Evolutionary conservation across 2,113 vertebrate genomes (phyloP), one percentile per base, ranked within the genome.

Genomic region (Carassius gibelio): DNA sequence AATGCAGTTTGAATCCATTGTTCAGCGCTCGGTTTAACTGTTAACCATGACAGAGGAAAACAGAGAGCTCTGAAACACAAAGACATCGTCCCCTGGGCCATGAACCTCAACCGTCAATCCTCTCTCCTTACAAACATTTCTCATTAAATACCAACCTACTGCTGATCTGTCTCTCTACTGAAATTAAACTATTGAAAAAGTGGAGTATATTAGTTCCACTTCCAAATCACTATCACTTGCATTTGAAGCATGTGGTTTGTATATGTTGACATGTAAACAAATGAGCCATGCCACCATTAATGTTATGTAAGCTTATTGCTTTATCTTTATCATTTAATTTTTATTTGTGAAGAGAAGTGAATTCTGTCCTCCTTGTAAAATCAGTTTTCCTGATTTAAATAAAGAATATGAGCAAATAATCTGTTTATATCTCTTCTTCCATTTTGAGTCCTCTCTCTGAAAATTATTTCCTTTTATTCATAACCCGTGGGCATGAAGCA

Each of bases 41-140:
- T 84, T 75, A 84, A 64, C 62, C 42, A 42, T 75, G 74, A 83
- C 55, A 23, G 68, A 62, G 6, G 14, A 48, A 85, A 78, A 83
- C 72, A 48, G 78, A 84, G 83, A 64, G 26, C 82, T 52, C 66
- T 72, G 64, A 26, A 55, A 83, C 80, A 86, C 84, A 84, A 83
- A 85, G 79, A 69, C 85, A 42, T 34, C 62, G 57, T 87, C 68
- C 82, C 85, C 62, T 38, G 80, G 84, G 86, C 83, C 75, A 79
- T 80, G 68, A 78, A 75, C 83, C 74, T 86, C 68, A 89, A 88
- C 87, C 13, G 85, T 83, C 69, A 62, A 83, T 79, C 76, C 59
- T 61, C 66, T 85, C 81, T 71, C 68, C 84, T 85, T 85, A 85
- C 82, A 38, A 59, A 64, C 15, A 81, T 21, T 14, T 84, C 45